These are phyloP conservation scores for Onychorhynchus coronatus DNA, from an alignment of 2,113 vertebrate genomes.

Conservation along the genomic window DNA sequence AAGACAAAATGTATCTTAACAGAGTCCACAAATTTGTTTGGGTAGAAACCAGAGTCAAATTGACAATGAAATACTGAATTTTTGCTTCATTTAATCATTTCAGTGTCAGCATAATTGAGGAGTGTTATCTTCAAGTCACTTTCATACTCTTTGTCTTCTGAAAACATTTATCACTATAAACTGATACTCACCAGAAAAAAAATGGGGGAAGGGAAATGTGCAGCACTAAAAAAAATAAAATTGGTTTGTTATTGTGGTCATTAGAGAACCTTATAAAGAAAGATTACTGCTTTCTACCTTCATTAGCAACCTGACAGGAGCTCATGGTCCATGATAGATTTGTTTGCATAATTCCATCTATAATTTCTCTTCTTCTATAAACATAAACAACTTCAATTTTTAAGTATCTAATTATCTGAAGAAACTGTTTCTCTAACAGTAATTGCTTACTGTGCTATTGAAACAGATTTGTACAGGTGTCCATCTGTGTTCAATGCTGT, in stretches of 20 bases:
- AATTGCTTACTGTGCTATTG: not conserved
- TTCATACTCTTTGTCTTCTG: not conserved
- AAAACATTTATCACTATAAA: not conserved
- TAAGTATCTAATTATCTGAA: conserved; percentile 27
- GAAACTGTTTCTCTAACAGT: not conserved
- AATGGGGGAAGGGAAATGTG: not conserved
- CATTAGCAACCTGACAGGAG: conserved; percentile 38
- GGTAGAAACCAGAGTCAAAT: not conserved
- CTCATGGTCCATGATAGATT: not conserved
- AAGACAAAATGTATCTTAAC: not conserved
- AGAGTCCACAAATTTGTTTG: conserved; percentile 26
- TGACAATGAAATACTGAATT: conserved; percentile 30
- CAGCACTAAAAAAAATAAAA: not conserved
- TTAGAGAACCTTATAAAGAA: conserved; percentile 17
- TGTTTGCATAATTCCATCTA: conserved; percentile 22
- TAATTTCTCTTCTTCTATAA: conserved; percentile 32
- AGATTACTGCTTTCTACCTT: conserved; percentile 30
- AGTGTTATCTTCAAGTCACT: not conserved
- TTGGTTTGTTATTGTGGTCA: not conserved
- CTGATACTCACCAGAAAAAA: not conserved
- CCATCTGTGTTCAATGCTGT: not conserved
- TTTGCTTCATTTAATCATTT: conserved; percentile 23
- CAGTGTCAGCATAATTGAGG: not conserved
- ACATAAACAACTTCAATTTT: conserved; percentile 11
- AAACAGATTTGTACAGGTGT: not conserved